phyloP scores from a whole-genome alignment of 2,888 invertebrate species.

The Corythucha ciliata region DNA sequence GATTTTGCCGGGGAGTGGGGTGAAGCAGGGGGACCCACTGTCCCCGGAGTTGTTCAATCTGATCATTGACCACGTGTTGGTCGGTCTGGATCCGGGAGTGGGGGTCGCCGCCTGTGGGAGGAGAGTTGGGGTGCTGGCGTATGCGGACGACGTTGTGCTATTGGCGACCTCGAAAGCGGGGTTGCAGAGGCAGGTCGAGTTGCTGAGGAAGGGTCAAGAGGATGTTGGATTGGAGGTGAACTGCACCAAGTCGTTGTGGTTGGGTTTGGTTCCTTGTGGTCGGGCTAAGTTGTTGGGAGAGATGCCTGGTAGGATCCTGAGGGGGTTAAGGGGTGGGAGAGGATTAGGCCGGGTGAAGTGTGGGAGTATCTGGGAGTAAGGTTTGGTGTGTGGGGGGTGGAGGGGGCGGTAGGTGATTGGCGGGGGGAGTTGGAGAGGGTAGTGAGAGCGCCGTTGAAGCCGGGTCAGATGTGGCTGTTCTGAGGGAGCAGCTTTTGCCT shows the following conservation, averaged over 20 bases:
- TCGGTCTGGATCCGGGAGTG: slow-evolving; percentile 12
- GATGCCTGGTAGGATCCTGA: no score
- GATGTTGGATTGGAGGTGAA: slow-evolving; percentile 1
- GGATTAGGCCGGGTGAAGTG: neutral
- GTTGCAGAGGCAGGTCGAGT: neutral
- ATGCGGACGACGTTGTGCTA: slow-evolving; percentile 11
- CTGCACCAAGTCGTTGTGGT: slow-evolving; percentile 26
- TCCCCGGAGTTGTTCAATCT: no score
- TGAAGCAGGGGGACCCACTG: no score
- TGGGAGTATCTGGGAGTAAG: neutral
- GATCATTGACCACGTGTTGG: slow-evolving; percentile 27
- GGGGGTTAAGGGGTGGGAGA: neutral
- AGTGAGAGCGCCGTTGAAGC: slow-evolving; percentile 37
- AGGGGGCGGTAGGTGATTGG: neutral
- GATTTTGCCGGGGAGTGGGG: no score
- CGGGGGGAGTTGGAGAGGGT: neutral
- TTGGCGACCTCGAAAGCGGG: neutral
- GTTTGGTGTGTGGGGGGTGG: neutral
- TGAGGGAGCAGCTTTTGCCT: slow-evolving; percentile 40
- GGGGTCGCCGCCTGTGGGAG: slow-evolving; percentile 4
- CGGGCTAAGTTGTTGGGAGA: no score
- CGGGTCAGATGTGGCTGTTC: slow-evolving; percentile 39
- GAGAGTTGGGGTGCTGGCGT: slow-evolving; percentile 26
- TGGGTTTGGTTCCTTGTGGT: slow-evolving; percentile 28
- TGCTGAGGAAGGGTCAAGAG: neutral